Base-by-base conservation (phyloP, 1,140 invertebrate species). In the Laupala kohalensis region DNA sequence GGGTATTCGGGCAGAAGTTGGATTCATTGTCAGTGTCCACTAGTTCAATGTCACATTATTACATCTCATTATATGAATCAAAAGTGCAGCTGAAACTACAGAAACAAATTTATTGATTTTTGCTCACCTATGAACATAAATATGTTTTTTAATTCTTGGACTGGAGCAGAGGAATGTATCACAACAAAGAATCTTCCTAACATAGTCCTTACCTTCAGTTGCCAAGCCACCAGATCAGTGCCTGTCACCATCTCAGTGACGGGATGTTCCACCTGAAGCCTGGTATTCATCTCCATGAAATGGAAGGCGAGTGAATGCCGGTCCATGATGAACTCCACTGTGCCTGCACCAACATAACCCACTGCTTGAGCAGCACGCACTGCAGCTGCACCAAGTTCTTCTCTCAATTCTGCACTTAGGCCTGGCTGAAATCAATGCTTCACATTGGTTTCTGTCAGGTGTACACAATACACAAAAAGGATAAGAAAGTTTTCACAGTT, bases 221-320 rank as follows among this genome's bases (percentile, higher is more conserved):
- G 97, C 97, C 97, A 99, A 81, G 99, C 94, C 0, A 99, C 97
- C 26, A 99, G 84, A 85, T 99, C 97, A 2, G 86, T 87, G 5
- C 88, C 88, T 80, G 84, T 88, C 27, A 89, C 82, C 84, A 87
- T 87, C 79, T 89, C 89, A n/a, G 88, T 87, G 1, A 91, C 83
- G 0, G 88, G 88, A 78, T 90, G 88, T 75, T 90, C 89, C 13
- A 88, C 86, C 76, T 86, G 85, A 6, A 97, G 84, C 19, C 96
- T 84, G 0, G 96, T 98, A 79, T 98, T 98, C 95, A 98, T 98
- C 83, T 97, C 96, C 97, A 99, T 99, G 78, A 99, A 99, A 83
- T 96, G 95, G 79, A 99, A 99, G 70, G 90, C 90, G 63, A 94
- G 86, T 28, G 91, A 86, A 53, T 85, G 79, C 67, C 87, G 84